Evolutionary conservation across 2,113 vertebrate species (phyloP).

Genomic region (Bambusicola thoracicus): DNA sequence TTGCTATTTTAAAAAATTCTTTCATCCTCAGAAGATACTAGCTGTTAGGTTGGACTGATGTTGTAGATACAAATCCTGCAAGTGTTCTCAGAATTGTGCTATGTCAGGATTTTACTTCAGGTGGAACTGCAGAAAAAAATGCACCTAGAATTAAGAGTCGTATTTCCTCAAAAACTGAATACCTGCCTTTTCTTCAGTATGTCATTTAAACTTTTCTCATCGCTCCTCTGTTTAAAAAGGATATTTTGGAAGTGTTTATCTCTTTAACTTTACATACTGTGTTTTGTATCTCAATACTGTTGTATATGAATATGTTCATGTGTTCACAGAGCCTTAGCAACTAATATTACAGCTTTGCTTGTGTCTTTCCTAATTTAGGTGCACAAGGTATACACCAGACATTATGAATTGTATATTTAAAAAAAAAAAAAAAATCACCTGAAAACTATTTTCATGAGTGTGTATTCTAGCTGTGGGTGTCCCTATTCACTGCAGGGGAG

Average conservation of each 20-base stretch:
- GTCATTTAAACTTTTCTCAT: background rate
- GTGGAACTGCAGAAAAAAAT: background rate
- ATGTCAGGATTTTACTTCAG: background rate
- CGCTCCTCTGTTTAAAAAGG: background rate
- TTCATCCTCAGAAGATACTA: background rate
- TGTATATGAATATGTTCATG: background rate
- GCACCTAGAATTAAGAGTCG: background rate
- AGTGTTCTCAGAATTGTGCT: background rate
- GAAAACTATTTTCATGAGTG: too few species aligned
- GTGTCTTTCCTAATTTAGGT: background rate
- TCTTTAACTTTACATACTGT: background rate
- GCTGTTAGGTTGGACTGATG: background rate
- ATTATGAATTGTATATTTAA: background rate
- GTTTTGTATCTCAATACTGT: background rate
- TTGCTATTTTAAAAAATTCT: background rate
- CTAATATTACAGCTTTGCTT: background rate
- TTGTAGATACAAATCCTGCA: background rate
- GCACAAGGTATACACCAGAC: background rate
- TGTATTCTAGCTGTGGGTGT: too few species aligned
- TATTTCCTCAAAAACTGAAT: background rate
- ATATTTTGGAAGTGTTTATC: background rate
- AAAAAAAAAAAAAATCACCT: too few species aligned
- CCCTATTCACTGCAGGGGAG: too few species aligned
- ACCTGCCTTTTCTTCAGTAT: background rate
- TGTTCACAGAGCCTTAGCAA: background rate